Conservation (phyloP, 2,113 vertebrate genomes). For the Australoheros scitulus region DNA sequence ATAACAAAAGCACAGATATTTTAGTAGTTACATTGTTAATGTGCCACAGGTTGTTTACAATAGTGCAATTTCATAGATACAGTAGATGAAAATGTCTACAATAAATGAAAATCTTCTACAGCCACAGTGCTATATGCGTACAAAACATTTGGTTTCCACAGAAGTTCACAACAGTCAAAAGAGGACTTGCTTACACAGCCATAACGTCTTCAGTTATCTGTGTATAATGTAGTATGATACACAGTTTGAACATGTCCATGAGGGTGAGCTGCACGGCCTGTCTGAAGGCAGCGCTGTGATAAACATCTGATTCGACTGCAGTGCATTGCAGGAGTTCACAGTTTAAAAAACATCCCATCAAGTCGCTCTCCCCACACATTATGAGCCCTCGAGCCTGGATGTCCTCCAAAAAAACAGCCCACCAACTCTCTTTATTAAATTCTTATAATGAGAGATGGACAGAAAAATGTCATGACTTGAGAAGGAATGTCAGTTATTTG, state of each 20-base stretch:
- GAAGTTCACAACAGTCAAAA: slow-evolving; percentile 9
- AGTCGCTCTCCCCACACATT: not conserved
- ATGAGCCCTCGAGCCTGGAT: not conserved
- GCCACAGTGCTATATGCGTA: slow-evolving; percentile 16
- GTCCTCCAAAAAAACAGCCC: not conserved
- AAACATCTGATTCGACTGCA: slow-evolving; percentile 51
- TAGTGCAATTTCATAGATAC: slow-evolving; percentile 77
- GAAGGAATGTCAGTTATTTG: slow-evolving; percentile 76
- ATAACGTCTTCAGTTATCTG: slow-evolving; percentile 12
- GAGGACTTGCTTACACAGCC: slow-evolving; percentile 3
- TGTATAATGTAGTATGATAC: slow-evolving; percentile 4
- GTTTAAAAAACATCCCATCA: slow-evolving; percentile 48
- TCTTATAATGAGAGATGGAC: slow-evolving; percentile 18
- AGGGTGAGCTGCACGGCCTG: slow-evolving; percentile 6
- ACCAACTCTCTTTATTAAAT: slow-evolving; percentile 25
- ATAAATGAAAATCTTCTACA: slow-evolving; percentile 32
- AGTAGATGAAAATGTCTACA: slow-evolving; percentile 67
- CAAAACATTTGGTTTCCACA: slow-evolving; percentile 25
- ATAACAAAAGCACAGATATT: slow-evolving; percentile 57
- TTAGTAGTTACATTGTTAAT: slow-evolving; percentile 69
- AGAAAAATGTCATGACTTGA: slow-evolving; percentile 48
- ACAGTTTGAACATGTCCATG: slow-evolving; percentile 43
- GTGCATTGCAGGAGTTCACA: slow-evolving; percentile 71
- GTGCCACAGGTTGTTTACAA: slow-evolving; percentile 68
- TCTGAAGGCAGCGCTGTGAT: slow-evolving; percentile 27